Evolutionary conservation across 2,888 invertebrate genomes (phyloP).

Genomic region (Dryadula phaetusa): DNA sequence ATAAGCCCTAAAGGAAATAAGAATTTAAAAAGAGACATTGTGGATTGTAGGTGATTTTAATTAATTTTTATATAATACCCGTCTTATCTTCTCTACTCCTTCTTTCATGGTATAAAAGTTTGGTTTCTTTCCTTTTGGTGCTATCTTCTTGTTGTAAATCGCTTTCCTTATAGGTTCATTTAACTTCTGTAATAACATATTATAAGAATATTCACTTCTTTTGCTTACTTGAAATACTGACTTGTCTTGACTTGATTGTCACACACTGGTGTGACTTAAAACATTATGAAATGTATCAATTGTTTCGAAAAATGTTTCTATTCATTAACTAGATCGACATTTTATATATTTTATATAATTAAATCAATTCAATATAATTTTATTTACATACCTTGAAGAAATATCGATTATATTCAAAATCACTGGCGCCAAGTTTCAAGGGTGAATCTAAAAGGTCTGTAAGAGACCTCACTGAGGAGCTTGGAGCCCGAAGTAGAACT

Average conservation of each 20-base stretch:
- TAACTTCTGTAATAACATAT: conserved; percentile 62
- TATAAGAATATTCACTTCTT: no score
- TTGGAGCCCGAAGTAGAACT: conserved; percentile 86
- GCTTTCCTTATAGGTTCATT: conserved; percentile 77
- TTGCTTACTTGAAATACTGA: no score
- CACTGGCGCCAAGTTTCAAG: conserved; percentile 85
- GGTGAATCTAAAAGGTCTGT: conserved; percentile 85
- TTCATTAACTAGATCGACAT: no score
- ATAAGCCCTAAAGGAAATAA: conserved; percentile 68
- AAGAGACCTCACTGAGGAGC: conserved; percentile 84
- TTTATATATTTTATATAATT: no score
- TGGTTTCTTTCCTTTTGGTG: conserved; percentile 72
- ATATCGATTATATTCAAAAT: conserved; percentile 86
- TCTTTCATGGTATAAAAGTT: conserved; percentile 75
- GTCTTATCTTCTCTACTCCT: conserved; percentile 73
- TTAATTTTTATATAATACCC: conserved; percentile 50
- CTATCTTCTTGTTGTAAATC: conserved; percentile 80
- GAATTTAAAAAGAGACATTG: no score
- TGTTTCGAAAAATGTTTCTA: no score
- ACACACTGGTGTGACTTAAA: no score
- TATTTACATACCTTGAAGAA: conserved; percentile 85
- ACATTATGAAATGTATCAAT: no score
- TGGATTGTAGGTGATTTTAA: no score
- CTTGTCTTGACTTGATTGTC: no score
- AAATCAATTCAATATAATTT: no score